phyloP scores from a whole-genome alignment of 2,888 invertebrate genomes.

The Ryuthela nishihirai region DNA sequence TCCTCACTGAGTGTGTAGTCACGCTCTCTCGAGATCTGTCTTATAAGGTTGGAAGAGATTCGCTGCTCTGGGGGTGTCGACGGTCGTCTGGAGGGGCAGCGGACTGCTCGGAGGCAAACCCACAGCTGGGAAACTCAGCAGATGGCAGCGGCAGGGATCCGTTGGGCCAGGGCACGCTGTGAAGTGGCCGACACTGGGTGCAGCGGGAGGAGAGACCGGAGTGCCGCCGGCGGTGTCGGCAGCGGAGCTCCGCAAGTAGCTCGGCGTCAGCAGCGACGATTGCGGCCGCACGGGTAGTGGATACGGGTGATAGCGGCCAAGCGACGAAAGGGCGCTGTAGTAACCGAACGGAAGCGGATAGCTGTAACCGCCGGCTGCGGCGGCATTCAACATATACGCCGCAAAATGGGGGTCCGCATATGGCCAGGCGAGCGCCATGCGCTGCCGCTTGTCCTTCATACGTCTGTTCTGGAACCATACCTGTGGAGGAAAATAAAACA shows the following conservation, averaged over 20 bases:
- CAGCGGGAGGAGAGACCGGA: not conserved
- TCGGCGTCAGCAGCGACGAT: constrained; percentile 43
- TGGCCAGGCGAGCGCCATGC: constrained; percentile 92
- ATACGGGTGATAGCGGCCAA: constrained; percentile 38
- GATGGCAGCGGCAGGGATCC: constrained; percentile 40
- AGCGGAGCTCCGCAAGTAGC: constrained; percentile 40
- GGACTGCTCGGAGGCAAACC: not conserved
- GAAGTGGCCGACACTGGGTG: constrained; percentile 36
- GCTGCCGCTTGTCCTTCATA: constrained; percentile 96
- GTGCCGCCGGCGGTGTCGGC: constrained; percentile 43
- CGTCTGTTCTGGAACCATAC: constrained; percentile 97
- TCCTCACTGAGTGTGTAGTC: too few relatives aligned
- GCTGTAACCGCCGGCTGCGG: constrained; percentile 61
- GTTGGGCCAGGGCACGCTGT: constrained; percentile 25
- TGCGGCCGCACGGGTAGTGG: constrained; percentile 43
- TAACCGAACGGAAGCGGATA: constrained; percentile 50
- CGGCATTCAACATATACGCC: constrained; percentile 79
- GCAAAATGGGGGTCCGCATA: constrained; percentile 92
- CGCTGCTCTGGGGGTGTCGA: constrained; percentile 16
- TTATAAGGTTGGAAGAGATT: constrained; percentile 71
- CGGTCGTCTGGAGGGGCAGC: not conserved
- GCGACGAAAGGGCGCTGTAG: constrained; percentile 27
- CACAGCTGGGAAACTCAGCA: constrained; percentile 42
- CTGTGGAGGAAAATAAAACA: constrained; percentile 54
- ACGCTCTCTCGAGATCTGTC: constrained; percentile 52